phyloP scores from a whole-genome alignment of 2,797 vertebrate species.

The Acipenser oxyrinchus region DNA sequence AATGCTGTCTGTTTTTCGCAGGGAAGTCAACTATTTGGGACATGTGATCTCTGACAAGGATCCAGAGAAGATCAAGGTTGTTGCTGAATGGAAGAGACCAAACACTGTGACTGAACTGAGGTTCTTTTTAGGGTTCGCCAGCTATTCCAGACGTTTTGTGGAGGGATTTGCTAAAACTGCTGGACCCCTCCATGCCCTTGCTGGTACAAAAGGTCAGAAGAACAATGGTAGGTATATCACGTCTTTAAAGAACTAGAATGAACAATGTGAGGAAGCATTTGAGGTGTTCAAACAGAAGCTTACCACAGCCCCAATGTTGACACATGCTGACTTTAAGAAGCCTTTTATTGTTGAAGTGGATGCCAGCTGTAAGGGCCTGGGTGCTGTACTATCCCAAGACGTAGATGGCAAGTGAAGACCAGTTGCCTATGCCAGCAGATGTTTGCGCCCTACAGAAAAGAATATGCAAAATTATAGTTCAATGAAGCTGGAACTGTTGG shows the following conservation, averaged over 20 bases:
- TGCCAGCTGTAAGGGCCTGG: background rate
- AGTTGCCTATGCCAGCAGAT: too few species aligned
- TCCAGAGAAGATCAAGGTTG: background rate
- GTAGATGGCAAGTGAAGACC: too few species aligned
- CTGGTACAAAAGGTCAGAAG: background rate
- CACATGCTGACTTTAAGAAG: background rate
- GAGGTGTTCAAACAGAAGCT: background rate
- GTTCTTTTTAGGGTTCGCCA: background rate
- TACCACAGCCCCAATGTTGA: background rate
- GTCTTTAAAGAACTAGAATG: background rate
- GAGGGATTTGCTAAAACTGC: background rate
- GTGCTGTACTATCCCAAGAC: too few species aligned
- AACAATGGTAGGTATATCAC: background rate
- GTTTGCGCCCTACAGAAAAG: too few species aligned
- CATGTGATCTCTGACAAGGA: background rate
- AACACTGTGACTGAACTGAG: background rate
- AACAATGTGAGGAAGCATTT: background rate
- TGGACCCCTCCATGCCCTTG: background rate
- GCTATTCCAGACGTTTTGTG: background rate
- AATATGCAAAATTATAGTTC: too few species aligned
- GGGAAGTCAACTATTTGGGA: background rate
- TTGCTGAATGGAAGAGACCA: background rate
- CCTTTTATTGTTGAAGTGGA: background rate
- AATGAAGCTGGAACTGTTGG: too few species aligned
- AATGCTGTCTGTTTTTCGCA: background rate